Evolutionary conservation across 2,113 vertebrate genomes (phyloP), one percentile per base, ranked within the genome.

Genomic region (Brienomyrus brachyistius): DNA sequence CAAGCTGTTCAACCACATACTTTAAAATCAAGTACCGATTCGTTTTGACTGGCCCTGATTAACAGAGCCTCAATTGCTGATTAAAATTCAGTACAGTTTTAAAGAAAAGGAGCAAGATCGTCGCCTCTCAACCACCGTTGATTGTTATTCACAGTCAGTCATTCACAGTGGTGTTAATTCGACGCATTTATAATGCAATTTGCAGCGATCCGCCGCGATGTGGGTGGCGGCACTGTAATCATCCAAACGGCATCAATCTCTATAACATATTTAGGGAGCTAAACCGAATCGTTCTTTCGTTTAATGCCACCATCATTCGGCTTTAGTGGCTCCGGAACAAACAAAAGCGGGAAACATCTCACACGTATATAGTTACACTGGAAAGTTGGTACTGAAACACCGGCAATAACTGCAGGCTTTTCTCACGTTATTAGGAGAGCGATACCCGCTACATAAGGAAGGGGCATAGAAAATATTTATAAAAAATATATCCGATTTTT

Each of bases 71-170:
- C 51, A 45, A 35, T 10, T 9, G 77, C 50, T 66, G 89, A 89
- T 90, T 89, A 89, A 62, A 21, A 89, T n/a, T 85, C 13, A 59
- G 47, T 80, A 6, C 83, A 89, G 21, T 59, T 50, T 62, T 80
- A 43, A 88, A 88, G 85, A 48, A 45, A 50, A 74, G 77, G 50
- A n/a, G 47, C 13, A 62, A 85, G 40, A 35, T 31, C 5, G 43
- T 31, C 56, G 9, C 62, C 51, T 85, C 56, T 59, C 54, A 56
- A 87, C 89, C 80, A 86, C 31, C 47, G 40, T 50, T 51, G 35
- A 90, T 54, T 59, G 35, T 48, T 56, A 82, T 90, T 86, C 31
- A 90, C 66, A 7, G 59, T 47, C 66, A 74, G 89, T 70, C 21
- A 45, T 27, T 77, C 47, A 27, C 51, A 47, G 48, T 85, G 21